Conservation (phyloP, 1,140 invertebrate species). For the Thrips palmi region DNA sequence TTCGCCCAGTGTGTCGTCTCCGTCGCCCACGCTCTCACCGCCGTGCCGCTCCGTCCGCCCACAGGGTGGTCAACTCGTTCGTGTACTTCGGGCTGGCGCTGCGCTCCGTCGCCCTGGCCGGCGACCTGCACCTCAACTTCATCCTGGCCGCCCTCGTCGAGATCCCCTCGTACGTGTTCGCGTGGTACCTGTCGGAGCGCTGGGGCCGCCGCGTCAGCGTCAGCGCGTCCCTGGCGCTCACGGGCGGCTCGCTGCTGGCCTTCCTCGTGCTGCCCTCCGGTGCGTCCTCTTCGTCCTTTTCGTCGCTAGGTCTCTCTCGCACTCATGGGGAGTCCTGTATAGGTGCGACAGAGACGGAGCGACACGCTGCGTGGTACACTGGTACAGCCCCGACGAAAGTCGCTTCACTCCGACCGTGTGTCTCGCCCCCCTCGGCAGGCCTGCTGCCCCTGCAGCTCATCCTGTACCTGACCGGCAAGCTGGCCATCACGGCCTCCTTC, state of each 20-base stretch:
- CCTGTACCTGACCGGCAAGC: conserved; percentile 52
- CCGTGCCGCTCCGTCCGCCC: no score
- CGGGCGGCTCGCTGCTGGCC: conserved; percentile 13
- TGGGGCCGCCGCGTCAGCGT: conserved; percentile 12
- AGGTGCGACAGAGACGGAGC: no score
- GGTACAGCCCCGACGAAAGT: not conserved
- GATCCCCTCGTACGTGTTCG: conserved; percentile 21
- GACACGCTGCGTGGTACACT: not conserved
- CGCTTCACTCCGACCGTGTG: not conserved
- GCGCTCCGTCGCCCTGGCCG: conserved; percentile 23
- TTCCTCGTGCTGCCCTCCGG: conserved; percentile 13
- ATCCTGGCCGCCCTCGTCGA: conserved; percentile 28
- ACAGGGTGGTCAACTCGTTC: conserved; percentile 45
- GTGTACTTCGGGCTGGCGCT: conserved; percentile 54
- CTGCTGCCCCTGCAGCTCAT: conserved; percentile 3
- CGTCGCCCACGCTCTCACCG: no score
- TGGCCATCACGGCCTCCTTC: conserved; percentile 47
- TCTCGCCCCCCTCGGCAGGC: not conserved
- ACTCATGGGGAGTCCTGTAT: no score
- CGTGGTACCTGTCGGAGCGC: conserved; percentile 12
- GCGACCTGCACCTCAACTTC: conserved; percentile 35
- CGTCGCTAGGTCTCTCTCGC: no score
- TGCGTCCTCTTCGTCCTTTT: conserved; percentile 5
- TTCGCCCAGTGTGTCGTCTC: no score
- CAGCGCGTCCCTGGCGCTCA: conserved; percentile 12